Evolutionary conservation across 2,113 vertebrate species (phyloP).

Genomic region (Platichthys flesus): DNA sequence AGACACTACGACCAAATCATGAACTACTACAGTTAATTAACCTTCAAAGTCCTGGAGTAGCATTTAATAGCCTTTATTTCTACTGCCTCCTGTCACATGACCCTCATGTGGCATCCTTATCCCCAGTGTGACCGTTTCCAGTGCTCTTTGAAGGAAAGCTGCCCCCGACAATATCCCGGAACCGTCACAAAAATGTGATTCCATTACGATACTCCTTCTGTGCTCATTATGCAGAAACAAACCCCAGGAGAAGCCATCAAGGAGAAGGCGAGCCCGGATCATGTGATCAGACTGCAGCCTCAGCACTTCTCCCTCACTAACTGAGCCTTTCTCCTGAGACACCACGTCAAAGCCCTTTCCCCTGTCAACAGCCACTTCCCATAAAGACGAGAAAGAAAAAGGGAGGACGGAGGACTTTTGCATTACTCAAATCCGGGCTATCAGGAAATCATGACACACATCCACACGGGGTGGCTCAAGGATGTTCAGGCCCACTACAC

Average conservation of each 20-base stretch:
- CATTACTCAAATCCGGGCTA: not conserved
- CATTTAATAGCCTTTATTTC: not conserved
- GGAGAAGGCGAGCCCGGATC: conserved; percentile 34
- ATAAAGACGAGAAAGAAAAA: not conserved
- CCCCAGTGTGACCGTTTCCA: conserved; percentile 11
- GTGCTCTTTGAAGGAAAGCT: conserved; percentile 4
- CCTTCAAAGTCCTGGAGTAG: not conserved
- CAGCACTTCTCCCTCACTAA: conserved; percentile 63
- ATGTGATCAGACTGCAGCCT: conserved; percentile 73
- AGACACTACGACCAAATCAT: not conserved
- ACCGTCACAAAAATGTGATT: conserved; percentile 12
- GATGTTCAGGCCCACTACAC: conserved; percentile 16
- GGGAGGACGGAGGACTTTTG: not conserved
- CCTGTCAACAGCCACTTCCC: conserved; percentile 2
- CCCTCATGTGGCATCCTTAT: conserved; percentile 48
- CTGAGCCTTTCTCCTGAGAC: conserved; percentile 35
- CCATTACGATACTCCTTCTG: not conserved
- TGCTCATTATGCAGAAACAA: conserved; percentile 14
- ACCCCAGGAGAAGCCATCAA: conserved; percentile 25
- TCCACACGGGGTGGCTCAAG: not conserved
- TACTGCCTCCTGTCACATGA: conserved; percentile 62
- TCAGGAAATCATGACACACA: conserved; percentile 45
- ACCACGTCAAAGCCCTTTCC: conserved; percentile 6
- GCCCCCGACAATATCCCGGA: not conserved
- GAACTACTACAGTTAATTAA: not conserved